phyloP scores from a whole-genome alignment of 2,797 vertebrate genomes.

The Monodelphis domestica region DNA sequence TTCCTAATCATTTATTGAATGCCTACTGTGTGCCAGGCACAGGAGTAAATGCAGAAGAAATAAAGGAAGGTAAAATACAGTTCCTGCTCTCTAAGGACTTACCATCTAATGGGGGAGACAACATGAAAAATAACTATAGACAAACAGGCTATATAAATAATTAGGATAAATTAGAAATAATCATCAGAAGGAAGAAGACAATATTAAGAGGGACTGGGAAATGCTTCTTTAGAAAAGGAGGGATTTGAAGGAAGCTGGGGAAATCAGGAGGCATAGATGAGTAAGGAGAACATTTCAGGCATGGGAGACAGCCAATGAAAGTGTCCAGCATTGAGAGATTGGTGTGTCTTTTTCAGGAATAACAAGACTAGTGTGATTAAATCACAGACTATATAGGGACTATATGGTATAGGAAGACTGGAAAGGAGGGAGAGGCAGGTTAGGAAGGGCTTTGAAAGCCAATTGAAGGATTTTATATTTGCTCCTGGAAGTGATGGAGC shows the following conservation, averaged over 20 bases:
- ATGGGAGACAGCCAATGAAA: neutral
- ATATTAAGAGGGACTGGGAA: neutral
- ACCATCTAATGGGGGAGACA: neutral
- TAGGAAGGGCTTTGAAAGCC: neutral
- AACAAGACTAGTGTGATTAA: neutral
- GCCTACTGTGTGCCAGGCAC: neutral
- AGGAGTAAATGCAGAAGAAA: neutral
- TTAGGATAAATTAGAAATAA: neutral
- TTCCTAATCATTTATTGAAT: neutral
- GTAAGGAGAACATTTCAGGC: neutral
- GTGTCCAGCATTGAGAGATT: too few relatives aligned
- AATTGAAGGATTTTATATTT: neutral
- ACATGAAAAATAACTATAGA: neutral
- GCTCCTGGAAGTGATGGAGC: neutral
- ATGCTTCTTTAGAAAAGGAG: neutral
- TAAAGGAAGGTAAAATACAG: neutral
- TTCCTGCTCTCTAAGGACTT: neutral
- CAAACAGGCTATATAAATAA: neutral
- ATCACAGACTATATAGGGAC: neutral
- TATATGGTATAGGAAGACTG: neutral
- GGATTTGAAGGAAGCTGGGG: neutral
- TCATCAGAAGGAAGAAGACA: neutral
- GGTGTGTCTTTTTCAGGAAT: neutral
- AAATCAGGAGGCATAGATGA: neutral
- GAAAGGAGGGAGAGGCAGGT: too few relatives aligned